Base-by-base conservation (phyloP, 2,888 invertebrate genomes). In the Campopleginae sp. region DNA sequence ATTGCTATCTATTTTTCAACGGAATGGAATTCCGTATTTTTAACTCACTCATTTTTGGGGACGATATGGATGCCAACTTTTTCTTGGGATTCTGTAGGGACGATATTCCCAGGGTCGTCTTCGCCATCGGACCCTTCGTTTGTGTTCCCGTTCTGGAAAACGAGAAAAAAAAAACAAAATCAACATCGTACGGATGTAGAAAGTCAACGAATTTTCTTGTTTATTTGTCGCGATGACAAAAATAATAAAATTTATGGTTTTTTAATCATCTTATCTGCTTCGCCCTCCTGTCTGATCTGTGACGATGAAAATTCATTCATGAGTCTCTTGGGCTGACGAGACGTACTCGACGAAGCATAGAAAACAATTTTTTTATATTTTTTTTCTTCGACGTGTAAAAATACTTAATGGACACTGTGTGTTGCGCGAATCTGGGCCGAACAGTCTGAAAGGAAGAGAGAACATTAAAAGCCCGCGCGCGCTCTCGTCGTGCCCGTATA, bases 21-120 rank as follows among this genome's bases (percentile, higher is more conserved):
- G 27, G 12, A 31, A 78, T 42, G 27, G 61, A 68, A 71, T 70
- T 46, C 31, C 23, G n/a, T 63, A 38, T 79, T 63, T 17, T 12
- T 68, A 8, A 12, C 85, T 88, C 80, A 87, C 88, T 48, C 63
- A 65, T 87, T 84, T 31, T 86, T 87, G 46, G 82, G 85, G 31
- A 84, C 82, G 72, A 85, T 58, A 54, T 77, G 80, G 27, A 88
- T 86, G 70, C 85, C 88, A 33, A 88, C 72, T 75, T 78, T 82
- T 68, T 86, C 86, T 58, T 87, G 77, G 17, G 87, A 86, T 7
- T 76, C 75, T 19, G 85, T 74, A 65, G 80, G 38, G 17, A 74
- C 54, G 85, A 86, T 65, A 10, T 54, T 46, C 17, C 66, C 76
- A n/a, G 68, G 71, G 23, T 80, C 51, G 12, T 51, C 46, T 65